Percentiles rank a stretch among this genome's conserved stretches.
Evolutionary conservation across 2,888 invertebrate species (phyloP).

Genomic region (Caenorhabditis sp.): DNA sequence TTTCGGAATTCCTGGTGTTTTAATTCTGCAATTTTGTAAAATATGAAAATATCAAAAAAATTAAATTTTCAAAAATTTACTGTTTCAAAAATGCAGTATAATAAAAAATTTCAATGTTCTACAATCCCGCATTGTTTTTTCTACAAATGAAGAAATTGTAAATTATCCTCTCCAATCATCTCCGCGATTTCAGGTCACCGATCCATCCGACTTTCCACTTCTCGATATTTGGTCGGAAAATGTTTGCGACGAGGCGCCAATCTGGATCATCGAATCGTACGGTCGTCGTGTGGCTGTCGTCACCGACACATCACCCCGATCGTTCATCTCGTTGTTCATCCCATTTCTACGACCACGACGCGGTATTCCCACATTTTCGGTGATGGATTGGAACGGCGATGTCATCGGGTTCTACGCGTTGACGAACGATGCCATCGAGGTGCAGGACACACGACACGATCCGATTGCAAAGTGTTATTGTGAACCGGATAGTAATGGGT

Average conservation of each 20-base stretch:
- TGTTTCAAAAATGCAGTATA: too few species aligned
- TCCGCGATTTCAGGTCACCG: constrained; percentile 65
- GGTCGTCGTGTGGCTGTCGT: constrained; percentile 49
- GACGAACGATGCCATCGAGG: constrained; percentile 32
- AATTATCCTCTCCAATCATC: too few species aligned
- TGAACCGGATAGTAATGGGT: constrained; percentile 30
- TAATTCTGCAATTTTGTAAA: too few species aligned
- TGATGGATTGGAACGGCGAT: constrained; percentile 53
- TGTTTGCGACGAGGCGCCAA: constrained; percentile 51
- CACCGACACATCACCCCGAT: constrained; percentile 39
- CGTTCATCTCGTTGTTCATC: constrained; percentile 32
- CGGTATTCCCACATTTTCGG: constrained; percentile 33
- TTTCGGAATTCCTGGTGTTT: too few species aligned
- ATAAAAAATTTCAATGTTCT: too few species aligned
- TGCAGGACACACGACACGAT: constrained; percentile 39
- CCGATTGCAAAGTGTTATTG: constrained; percentile 37
- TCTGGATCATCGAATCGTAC: constrained; percentile 52
- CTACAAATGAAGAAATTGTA: too few species aligned
- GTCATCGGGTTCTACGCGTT: constrained; percentile 40
- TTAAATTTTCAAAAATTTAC: too few species aligned
- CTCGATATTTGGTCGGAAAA: constrained; percentile 64
- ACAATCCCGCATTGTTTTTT: too few species aligned
- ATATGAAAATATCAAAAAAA: too few species aligned
- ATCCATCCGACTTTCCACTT: constrained; percentile 61
- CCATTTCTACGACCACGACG: constrained; percentile 38